phyloP scores from a whole-genome alignment of 1,140 invertebrate genomes.

The Gryllus bimaculatus region DNA sequence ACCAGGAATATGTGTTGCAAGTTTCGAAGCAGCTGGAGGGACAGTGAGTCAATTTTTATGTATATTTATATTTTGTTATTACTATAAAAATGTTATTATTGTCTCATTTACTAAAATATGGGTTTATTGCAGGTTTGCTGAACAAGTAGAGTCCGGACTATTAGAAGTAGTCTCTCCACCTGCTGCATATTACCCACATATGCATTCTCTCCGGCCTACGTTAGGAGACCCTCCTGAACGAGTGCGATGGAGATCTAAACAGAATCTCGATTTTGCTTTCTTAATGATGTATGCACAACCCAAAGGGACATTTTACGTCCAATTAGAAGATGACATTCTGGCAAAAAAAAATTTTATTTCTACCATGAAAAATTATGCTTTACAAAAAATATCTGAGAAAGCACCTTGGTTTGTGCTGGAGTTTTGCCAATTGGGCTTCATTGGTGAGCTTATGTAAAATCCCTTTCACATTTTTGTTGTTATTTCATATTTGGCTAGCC shows the following conservation, averaged over 20 bases:
- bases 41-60: slow-evolving; percentile 45
- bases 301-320: slow-evolving; percentile 69
- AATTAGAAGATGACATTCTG: slow-evolving; percentile 93
- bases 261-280: slow-evolving; percentile 92
- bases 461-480: slow-evolving; percentile 12
- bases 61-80: background rate
- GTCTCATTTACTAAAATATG: slow-evolving; percentile 1
- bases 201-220: slow-evolving; percentile 64
- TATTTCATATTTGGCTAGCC: background rate
- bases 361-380: slow-evolving; percentile 80
- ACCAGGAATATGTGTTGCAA: slow-evolving; percentile 58
- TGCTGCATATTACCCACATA: slow-evolving; percentile 79
- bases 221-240: slow-evolving; percentile 81
- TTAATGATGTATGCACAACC: slow-evolving; percentile 90
- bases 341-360: slow-evolving; percentile 77
- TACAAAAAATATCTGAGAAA: slow-evolving; percentile 59
- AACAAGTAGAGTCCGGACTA: slow-evolving; percentile 66
- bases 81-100: background rate
- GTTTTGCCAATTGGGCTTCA: slow-evolving; percentile 89
- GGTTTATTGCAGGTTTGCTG: slow-evolving; percentile 53
- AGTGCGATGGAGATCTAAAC: slow-evolving; percentile 90
- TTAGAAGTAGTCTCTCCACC: slow-evolving; percentile 85
- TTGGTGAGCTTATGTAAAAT: slow-evolving; percentile 46
- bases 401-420: slow-evolving; percentile 85
- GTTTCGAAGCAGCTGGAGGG: slow-evolving; percentile 64